Percentiles rank a stretch among this genome's conserved stretches.
Evolutionary conservation across 2,113 vertebrate species (phyloP).

Genomic region (Corythornis madagascariensis): DNA sequence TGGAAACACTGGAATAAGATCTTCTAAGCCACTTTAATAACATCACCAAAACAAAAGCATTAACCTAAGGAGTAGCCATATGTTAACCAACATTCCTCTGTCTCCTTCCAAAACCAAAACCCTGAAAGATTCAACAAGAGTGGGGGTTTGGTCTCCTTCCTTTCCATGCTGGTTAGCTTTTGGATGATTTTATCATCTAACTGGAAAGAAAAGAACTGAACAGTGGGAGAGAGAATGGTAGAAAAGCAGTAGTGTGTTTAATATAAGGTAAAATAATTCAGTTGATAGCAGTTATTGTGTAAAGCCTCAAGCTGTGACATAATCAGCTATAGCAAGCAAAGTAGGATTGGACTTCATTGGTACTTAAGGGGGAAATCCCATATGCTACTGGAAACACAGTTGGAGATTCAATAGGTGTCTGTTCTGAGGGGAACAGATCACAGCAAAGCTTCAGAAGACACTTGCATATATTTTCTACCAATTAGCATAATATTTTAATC

Average conservation of each 20-base stretch:
- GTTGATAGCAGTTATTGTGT: conserved; percentile 13
- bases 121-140: not conserved
- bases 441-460: not conserved
- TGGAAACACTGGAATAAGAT: not conserved
- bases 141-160: not conserved
- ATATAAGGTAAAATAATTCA: conserved; percentile 45
- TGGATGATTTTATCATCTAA: not conserved
- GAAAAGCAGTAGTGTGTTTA: not conserved
- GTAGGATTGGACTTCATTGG: conserved; percentile 22
- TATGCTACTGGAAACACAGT: not conserved
- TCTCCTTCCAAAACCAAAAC: not conserved
- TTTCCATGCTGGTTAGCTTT: not conserved
- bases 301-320: conserved; percentile 34
- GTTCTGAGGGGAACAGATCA: not conserved
- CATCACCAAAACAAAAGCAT: conserved; percentile 34
- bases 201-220: not conserved
- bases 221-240: not conserved
- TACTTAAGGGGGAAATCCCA: conserved; percentile 33
- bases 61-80: not conserved
- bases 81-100: not conserved
- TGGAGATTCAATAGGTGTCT: not conserved
- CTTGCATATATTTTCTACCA: not conserved
- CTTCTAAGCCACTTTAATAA: not conserved
- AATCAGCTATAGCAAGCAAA: conserved; percentile 32
- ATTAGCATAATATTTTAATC: not conserved